phyloP scores from a whole-genome alignment of 2,113 vertebrate species.

The Neomonachus schauinslandi region DNA sequence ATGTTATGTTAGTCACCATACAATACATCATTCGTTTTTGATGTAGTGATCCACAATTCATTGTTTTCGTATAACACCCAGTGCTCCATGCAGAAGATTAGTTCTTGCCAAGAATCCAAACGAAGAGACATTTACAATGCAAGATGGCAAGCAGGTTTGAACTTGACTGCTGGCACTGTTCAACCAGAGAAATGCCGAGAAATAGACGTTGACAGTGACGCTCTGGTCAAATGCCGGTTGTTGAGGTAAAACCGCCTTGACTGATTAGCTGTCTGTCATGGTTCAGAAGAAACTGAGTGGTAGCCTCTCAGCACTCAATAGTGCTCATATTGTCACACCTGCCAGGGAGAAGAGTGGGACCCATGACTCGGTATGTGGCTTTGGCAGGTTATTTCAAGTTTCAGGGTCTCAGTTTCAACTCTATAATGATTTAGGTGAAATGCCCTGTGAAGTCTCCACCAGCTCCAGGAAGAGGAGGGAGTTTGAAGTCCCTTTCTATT shows the following conservation, averaged over 20 bases:
- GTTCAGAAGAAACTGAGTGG: not conserved
- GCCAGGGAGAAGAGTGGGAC: too few relatives aligned
- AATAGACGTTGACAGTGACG: not conserved
- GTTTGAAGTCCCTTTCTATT: not conserved
- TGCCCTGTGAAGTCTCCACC: not conserved
- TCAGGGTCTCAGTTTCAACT: not conserved
- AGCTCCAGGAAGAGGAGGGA: not conserved
- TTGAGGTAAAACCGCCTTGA: not conserved
- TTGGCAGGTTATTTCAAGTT: not conserved
- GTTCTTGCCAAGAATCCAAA: not conserved
- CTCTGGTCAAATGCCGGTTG: not conserved
- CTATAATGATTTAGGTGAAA: not conserved
- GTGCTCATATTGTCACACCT: not conserved
- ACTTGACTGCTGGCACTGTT: not conserved
- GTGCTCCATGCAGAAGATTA: not conserved
- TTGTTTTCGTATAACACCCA: too few relatives aligned
- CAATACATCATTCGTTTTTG: too few relatives aligned
- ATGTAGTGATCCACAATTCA: too few relatives aligned
- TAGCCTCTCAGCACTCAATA: too few relatives aligned
- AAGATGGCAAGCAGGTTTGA: not conserved
- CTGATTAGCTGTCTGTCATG: fast-evolving
- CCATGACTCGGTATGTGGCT: fast-evolving
- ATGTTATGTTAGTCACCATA: too few relatives aligned
- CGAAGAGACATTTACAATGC: not conserved
- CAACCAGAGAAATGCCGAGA: fast-evolving